These are phyloP conservation scores for Hestina assimilis DNA, from an alignment of 1,140 invertebrate genomes.

Conservation along the genomic window DNA sequence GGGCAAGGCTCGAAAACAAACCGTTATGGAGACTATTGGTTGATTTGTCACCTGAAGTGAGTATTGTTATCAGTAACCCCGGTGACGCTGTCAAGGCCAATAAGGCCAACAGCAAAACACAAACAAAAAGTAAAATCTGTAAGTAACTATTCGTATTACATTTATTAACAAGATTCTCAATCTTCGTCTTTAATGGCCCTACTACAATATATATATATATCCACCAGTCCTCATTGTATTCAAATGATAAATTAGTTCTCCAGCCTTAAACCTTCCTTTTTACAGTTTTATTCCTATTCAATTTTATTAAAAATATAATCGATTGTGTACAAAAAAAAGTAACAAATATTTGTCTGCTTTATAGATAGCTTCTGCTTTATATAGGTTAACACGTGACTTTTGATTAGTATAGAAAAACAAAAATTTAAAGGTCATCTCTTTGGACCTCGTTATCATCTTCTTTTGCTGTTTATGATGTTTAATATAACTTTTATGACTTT, in stretches of 20 bases:
- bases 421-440: slow-evolving; percentile 8
- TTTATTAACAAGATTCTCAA: not conserved
- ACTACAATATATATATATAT: no score
- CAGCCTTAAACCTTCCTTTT: no score
- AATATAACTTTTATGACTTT: slow-evolving; percentile 20
- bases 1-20: slow-evolving; percentile 90
- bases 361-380: no score
- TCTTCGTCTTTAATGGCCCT: no score
- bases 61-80: not conserved
- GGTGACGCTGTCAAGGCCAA: no score
- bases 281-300: no score
- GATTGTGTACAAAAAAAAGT: no score
- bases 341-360: no score
- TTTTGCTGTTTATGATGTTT: slow-evolving; percentile 8
- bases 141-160: not conserved
- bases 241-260: no score
- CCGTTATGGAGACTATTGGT: slow-evolving; percentile 91
- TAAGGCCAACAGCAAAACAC: no score
- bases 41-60: slow-evolving; percentile 88
- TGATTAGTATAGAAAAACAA: slow-evolving; percentile 11
- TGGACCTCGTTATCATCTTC: slow-evolving; percentile 22
- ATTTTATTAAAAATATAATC: no score
- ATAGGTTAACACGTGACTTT: not conserved
- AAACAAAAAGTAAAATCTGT: not conserved
- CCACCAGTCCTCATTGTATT: no score